Percentiles rank a stretch among this genome's conserved stretches.
phyloP scores from a whole-genome alignment of 2,797 vertebrate genomes.

The Catharus ustulatus region DNA sequence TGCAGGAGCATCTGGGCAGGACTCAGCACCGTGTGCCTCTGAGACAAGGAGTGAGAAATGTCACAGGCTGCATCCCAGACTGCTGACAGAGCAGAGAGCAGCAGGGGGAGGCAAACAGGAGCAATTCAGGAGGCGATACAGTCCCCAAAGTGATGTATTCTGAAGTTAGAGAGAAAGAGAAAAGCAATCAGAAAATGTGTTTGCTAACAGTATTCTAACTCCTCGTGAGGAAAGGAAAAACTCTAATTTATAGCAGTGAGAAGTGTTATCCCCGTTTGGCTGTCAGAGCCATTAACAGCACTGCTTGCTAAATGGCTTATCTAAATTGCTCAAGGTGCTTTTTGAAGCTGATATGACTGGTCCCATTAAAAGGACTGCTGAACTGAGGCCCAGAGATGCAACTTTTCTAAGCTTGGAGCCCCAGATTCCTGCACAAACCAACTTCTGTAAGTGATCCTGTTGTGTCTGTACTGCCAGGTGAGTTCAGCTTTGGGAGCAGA shows the following conservation, averaged over 20 bases:
- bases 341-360: background rate
- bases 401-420: background rate
- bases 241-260: background rate
- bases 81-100: constrained; percentile 17
- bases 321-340: background rate
- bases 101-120: background rate
- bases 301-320: background rate
- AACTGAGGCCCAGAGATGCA: background rate
- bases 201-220: background rate
- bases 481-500: background rate
- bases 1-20: constrained; percentile 15
- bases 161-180: background rate
- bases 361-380: background rate
- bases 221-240: background rate
- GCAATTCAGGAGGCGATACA: background rate
- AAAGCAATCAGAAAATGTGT: background rate
- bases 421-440: background rate
- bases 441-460: background rate
- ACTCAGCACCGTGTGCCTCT: background rate
- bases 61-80: background rate
- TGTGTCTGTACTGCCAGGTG: background rate
- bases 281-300: background rate
- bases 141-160: background rate
- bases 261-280: background rate
- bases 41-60: constrained; percentile 29